Base-by-base conservation (phyloP, 2,113 vertebrate species). In the Eretmodus cyanostictus region DNA sequence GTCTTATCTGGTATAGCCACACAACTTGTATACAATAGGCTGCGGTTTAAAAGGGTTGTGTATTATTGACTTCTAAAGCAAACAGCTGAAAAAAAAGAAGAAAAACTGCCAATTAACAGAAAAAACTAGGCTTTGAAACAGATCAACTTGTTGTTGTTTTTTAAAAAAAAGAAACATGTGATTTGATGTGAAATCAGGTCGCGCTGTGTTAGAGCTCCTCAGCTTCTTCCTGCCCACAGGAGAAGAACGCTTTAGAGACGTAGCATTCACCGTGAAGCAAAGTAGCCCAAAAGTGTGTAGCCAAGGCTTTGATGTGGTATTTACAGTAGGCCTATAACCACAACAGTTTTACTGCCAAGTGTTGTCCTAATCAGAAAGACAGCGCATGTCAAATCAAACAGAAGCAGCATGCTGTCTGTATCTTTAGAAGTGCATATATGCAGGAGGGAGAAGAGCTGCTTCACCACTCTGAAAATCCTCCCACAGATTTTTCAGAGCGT, bases 301-400 rank as follows among this genome's bases (percentile, higher is more conserved):
- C 92, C 90, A 82, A 88, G 76, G 89, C 94, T 96, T 96, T 96
- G 94, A 96, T 93, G 93, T 94, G 84, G 68, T 80, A 89, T 95
- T 94, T 94, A 96, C 90, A 91, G 90, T 89, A 78, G 84, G 87
- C 82, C 84, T 91, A 84, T 85, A 95, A 96, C 93, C 90, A 95
- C 94, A 95, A 93, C 86, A 81, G 92, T 89, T 89, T 91, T 49
- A 22, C 89, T 92, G 93, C 94, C 92, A 93, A 95, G 93, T 87
- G 92, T 89, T 91, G 94, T 95, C 92, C 92, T 95, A 93, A 95
- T 95, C 93, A 95, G 80, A 90, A 94, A 94, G 94, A 95, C 93
- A 92, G 93, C 89, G 79, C 89, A 95, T 94, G 93, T 92, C 80
- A 94, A 95, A 95, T 95, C 93, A 95, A 94, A 96, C 93, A 92